These are phyloP conservation scores for Loris lydekkerianus DNA, from an alignment of 2,797 vertebrate genomes.

Conservation along the genomic window DNA sequence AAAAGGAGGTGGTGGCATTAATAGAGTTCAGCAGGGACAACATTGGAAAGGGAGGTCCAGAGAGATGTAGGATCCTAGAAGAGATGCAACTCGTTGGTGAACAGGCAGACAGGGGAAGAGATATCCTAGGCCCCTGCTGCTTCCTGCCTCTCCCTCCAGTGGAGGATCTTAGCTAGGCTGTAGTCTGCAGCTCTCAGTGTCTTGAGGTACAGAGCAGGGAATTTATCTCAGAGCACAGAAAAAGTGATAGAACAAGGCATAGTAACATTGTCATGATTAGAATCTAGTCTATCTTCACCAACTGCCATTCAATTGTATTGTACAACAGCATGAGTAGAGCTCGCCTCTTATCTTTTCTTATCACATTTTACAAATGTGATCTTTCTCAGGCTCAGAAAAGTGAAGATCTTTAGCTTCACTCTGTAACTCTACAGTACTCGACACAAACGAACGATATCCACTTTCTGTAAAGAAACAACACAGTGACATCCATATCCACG, in stretches of 20 bases:
- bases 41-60: neutral
- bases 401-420: conserved; percentile 5
- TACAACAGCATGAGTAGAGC: neutral
- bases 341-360: conserved; percentile 1
- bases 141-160: neutral
- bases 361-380: neutral
- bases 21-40: neutral
- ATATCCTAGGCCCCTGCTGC: neutral
- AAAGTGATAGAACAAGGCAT: neutral
- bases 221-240: neutral
- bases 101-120: neutral
- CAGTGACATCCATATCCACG: neutral
- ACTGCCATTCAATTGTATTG: neutral
- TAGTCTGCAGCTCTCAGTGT: neutral
- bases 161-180: neutral
- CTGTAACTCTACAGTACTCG: neutral
- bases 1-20: neutral
- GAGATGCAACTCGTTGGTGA: neutral
- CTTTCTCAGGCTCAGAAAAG: conserved; percentile 45
- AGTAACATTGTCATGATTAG: neutral
- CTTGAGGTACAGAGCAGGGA: neutral
- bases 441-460: neutral
- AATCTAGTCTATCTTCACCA: neutral
- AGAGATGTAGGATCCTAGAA: neutral
- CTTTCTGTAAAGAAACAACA: conserved; percentile 30